Evolutionary conservation across 2,888 invertebrate species (phyloP).

Genomic region (Diadegma fenestrale): DNA sequence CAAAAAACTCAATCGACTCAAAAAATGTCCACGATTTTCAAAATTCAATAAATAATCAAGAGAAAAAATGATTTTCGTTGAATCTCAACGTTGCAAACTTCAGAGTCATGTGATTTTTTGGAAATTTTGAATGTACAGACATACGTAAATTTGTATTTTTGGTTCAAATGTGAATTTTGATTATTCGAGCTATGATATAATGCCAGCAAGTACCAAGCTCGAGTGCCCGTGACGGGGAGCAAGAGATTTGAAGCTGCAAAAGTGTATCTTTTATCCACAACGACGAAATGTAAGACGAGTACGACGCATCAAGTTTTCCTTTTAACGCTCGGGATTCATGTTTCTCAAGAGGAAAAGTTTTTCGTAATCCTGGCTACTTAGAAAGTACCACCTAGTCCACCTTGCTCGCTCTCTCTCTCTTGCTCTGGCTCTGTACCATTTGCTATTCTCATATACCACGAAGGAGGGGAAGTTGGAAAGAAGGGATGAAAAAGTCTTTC

Average conservation of each 20-base stretch:
- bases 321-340: constrained; percentile 29
- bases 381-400: constrained; percentile 43
- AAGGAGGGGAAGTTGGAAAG: background rate
- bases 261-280: constrained; percentile 45
- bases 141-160: background rate
- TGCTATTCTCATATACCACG: constrained; percentile 45
- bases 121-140: no score
- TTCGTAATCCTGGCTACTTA: constrained; percentile 68
- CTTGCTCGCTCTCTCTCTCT: constrained; percentile 15
- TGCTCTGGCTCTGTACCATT: constrained; percentile 1
- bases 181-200: constrained; percentile 36
- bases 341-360: constrained; percentile 60
- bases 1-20: no score
- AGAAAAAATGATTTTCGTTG: no score
- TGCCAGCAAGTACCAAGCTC: background rate
- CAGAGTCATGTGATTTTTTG: background rate
- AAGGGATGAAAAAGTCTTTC: constrained; percentile 49
- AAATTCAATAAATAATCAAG: no score
- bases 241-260: constrained; percentile 39
- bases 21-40: no score
- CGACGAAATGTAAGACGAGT: constrained; percentile 16
- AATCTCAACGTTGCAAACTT: no score
- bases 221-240: background rate
- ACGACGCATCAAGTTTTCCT: constrained; percentile 39
- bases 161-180: background rate